Conservation (phyloP, 2,888 invertebrate genomes). For the Limnephilus lunatus region DNA sequence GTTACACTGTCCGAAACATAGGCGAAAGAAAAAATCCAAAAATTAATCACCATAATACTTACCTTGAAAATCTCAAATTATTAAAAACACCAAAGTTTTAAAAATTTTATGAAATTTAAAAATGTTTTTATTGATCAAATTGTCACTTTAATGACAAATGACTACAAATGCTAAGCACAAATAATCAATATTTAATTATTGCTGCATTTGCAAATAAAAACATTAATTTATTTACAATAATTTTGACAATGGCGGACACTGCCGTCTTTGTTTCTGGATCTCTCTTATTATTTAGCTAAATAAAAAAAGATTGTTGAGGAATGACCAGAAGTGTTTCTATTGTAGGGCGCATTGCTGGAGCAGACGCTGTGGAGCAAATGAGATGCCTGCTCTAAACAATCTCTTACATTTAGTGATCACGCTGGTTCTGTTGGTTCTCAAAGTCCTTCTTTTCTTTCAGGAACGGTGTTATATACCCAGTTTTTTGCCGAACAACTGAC, state of each 20-base stretch:
- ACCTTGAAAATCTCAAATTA: too few relatives aligned
- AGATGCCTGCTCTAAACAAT: background rate
- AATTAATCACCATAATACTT: too few relatives aligned
- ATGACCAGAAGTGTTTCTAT: background rate
- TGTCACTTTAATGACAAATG: too few relatives aligned
- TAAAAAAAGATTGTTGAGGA: background rate
- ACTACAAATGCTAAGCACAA: too few relatives aligned
- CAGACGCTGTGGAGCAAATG: conserved; percentile 2
- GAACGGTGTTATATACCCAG: conserved; percentile 59
- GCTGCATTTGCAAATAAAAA: background rate
- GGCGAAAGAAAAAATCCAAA: too few relatives aligned
- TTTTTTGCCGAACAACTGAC: conserved; percentile 58
- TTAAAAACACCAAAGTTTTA: background rate
- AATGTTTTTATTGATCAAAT: too few relatives aligned
- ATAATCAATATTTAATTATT: background rate
- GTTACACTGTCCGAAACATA: too few relatives aligned
- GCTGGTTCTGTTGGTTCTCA: background rate
- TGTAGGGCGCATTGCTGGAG: background rate
- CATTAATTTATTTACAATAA: background rate
- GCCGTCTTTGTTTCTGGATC: background rate
- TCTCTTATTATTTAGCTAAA: background rate
- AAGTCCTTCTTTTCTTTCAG: conserved; percentile 67
- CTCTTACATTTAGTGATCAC: background rate
- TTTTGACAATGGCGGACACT: background rate
- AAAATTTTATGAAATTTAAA: too few relatives aligned